Base-by-base conservation (phyloP, 2,888 invertebrate species). In the Pandemis cinnamomeana region DNA sequence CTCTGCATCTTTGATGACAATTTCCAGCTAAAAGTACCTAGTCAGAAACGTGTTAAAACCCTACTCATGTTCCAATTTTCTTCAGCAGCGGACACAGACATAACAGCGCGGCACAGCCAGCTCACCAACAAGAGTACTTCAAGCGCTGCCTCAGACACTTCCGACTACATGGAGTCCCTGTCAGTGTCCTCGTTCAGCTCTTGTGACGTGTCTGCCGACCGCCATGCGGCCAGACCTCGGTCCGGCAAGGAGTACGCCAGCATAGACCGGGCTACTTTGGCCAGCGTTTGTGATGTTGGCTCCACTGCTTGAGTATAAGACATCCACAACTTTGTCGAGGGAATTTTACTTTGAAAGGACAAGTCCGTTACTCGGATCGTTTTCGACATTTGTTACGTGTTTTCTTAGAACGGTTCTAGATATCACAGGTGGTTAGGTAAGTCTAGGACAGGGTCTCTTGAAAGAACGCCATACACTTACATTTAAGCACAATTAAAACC, bases 101-200 rank as follows among this genome's bases (percentile, higher is more conserved):
- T 91, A 20, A 90, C 93, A 2, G 92, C 91, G 3, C 93, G 95
- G 5, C 92, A 91, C 82, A 95, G 95, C 69, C 95, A 95, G 76
- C 89, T 95, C 80, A 96, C 95, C 75, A 95, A 92, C 71, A 93
- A 95, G 79, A 95, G 95, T 80, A 95, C 95, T 0, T 96, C 96
- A 72, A 96, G 96, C 81, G 96, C 96, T 5, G 96, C 96, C 1
- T 96, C 96, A 6, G 96, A 96, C 85, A 96, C 96, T 85, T 96
- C 96, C 0, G 96, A 96, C 92, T 96, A 96, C 89, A 96, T 96
- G 87, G 96, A 96, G 86, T 96, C 96, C 0, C 90, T 96, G 41
- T 96, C 96, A 0, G 93, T 96, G 27, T 96, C 96, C 2, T 96
- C 96, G 0, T 95, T 96, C 82, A 95, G 96, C 77, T 96, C 96